Percentiles rank a stretch among this genome's conserved stretches.
Conservation (phyloP, 2,888 invertebrate genomes). For the Xestia c-nigrum region DNA sequence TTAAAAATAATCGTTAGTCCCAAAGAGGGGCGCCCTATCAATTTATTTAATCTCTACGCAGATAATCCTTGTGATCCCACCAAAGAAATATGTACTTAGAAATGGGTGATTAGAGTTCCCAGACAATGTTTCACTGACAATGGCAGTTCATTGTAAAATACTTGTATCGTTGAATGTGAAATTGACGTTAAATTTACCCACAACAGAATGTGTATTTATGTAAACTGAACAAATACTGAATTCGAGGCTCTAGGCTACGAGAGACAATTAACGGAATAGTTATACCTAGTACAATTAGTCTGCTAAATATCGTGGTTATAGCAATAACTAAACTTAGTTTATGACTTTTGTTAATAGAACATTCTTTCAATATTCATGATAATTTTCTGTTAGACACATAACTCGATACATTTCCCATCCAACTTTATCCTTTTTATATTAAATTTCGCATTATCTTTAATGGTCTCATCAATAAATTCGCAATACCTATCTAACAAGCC, state of each 20-base stretch:
- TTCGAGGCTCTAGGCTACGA: slow-evolving; percentile 31
- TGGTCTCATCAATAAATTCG: slow-evolving; percentile 37
- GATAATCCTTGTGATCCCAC: slow-evolving; percentile 37
- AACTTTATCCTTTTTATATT: background rate
- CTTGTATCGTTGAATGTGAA: slow-evolving; percentile 28
- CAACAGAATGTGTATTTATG: slow-evolving; percentile 40
- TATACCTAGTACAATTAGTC: slow-evolving; percentile 12
- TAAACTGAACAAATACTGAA: slow-evolving; percentile 24
- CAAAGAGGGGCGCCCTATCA: slow-evolving; percentile 18
- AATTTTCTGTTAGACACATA: background rate
- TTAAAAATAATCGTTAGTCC: slow-evolving; percentile 25
- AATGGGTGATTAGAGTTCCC: slow-evolving; percentile 30
- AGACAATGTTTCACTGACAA: slow-evolving; percentile 32
- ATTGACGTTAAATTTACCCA: slow-evolving; percentile 43
- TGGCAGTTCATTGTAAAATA: slow-evolving; percentile 36
- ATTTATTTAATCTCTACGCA: slow-evolving; percentile 35
- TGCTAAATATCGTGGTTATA: slow-evolving; percentile 21
- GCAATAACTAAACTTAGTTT: slow-evolving; percentile 13
- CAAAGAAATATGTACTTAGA: slow-evolving; percentile 43
- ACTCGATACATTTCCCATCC: background rate
- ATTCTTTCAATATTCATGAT: background rate
- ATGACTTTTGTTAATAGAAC: slow-evolving; percentile 16
- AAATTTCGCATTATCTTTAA: slow-evolving; percentile 33
- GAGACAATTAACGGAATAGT: slow-evolving; percentile 35
- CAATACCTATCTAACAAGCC: slow-evolving; percentile 33